These are phyloP conservation scores for Acanthaster planci DNA, from an alignment of 35 echinoderm and acorn worm genomes.

Conservation along the genomic window DNA sequence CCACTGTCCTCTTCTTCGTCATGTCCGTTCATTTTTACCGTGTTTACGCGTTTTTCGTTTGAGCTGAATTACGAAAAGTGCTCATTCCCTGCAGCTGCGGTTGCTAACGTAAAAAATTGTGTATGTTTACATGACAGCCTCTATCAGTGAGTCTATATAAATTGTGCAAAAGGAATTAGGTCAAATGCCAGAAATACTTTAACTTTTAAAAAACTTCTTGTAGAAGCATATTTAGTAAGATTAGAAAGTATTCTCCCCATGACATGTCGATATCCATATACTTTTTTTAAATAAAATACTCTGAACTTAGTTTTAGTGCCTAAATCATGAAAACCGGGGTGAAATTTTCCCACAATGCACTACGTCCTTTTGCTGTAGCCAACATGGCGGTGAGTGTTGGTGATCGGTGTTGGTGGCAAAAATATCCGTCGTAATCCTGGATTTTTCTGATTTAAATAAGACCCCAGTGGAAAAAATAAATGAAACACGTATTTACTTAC, in stretches of 20 bases:
- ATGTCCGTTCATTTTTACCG: constrained; percentile 77
- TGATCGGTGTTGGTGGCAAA: not conserved
- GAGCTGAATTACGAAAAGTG: no score
- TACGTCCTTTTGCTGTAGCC: constrained; percentile 43
- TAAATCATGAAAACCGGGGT: not conserved
- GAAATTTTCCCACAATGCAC: not conserved
- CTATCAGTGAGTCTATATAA: not conserved
- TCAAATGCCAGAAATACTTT: no score
- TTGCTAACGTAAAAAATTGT: constrained; percentile 3
- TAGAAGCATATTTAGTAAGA: no score
- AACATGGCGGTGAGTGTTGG: constrained; percentile 90
- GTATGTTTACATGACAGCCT: constrained; percentile 33
- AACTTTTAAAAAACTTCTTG: no score
- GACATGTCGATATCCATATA: not conserved
- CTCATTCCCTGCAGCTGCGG: not conserved
- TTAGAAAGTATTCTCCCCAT: no score
- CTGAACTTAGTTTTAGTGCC: not conserved
- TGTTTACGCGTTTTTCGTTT: not conserved
- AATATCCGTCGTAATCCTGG: not conserved
- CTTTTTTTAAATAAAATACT: not conserved
- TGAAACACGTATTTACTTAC: no score
- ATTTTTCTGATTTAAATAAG: not conserved
- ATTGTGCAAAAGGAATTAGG: no score
- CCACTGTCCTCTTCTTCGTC: constrained; percentile 96
- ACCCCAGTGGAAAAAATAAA: not conserved